Percentiles rank a stretch among this genome's conserved stretches.
Evolutionary conservation across 53 echinoderm and acorn worm genomes (phyloP).

Genomic region (Echinometra lucunter): DNA sequence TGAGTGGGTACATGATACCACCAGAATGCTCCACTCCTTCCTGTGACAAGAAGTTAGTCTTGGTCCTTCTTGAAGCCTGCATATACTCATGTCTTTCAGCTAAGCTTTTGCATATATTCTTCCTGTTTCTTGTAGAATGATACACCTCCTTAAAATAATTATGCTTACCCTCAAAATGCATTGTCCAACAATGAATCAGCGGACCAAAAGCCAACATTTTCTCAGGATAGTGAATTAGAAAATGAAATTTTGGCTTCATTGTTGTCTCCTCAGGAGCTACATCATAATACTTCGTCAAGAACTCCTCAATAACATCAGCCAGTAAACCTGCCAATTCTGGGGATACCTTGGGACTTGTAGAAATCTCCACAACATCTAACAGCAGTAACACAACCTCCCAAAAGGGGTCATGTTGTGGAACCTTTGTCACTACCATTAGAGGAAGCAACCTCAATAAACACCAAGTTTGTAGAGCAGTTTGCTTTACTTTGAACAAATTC

Average conservation of each 20-base stretch:
- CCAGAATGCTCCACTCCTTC: not conserved
- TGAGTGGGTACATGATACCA: not conserved
- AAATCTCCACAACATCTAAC: no score
- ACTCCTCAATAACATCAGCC: no score
- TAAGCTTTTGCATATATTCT: not conserved
- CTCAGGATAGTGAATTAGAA: constrained; percentile 63
- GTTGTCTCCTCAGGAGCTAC: not conserved
- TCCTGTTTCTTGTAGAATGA: not conserved
- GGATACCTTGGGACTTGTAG: no score
- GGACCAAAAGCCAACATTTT: constrained; percentile 68
- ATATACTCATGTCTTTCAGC: not conserved
- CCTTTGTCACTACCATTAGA: no score
- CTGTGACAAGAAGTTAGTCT: not conserved
- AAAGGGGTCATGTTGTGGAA: no score
- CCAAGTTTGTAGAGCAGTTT: no score
- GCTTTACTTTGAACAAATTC: no score
- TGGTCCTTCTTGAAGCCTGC: not conserved
- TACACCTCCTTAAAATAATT: constrained; percentile 64
- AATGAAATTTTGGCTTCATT: constrained; percentile 7
- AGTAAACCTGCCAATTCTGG: no score
- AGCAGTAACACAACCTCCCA: no score
- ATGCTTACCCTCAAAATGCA: constrained; percentile 77
- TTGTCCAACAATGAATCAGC: constrained; percentile 62
- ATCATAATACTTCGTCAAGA: no score
- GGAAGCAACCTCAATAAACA: no score